Conservation (phyloP, 2,797 vertebrate species). For the Sebastolobus altivelis region DNA sequence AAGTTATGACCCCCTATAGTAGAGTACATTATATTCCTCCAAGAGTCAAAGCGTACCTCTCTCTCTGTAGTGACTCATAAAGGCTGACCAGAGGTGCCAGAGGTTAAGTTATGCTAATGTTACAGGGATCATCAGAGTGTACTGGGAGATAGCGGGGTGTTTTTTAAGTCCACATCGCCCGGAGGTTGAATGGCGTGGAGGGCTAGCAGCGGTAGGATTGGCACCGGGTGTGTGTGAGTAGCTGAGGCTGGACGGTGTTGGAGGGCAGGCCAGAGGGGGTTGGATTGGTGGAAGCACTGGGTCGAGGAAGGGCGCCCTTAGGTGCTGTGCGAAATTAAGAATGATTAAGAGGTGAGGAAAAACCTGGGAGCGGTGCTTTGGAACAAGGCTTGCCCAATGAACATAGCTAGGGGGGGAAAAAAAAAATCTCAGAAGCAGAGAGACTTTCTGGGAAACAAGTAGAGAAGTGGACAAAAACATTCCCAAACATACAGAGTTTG, state of each 20-base stretch:
- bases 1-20: conserved; percentile 24
- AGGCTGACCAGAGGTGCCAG: conserved; percentile 72
- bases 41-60: conserved; percentile 24
- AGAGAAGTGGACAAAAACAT: conserved; percentile 26
- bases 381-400: conserved; percentile 61
- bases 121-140: conserved; percentile 63
- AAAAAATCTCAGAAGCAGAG: not conserved
- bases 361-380: conserved; percentile 62
- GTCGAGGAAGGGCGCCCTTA: conserved; percentile 48
- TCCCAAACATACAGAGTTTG: not conserved
- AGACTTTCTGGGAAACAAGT: conserved; percentile 10
- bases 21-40: conserved; percentile 2
- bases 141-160: conserved; percentile 62
- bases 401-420: conserved; percentile 40
- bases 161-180: conserved; percentile 68
- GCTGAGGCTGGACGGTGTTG: not conserved
- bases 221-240: conserved; percentile 14
- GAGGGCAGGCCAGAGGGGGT: conserved; percentile 56
- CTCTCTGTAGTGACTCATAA: conserved; percentile 47
- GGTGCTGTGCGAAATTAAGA: conserved; percentile 76
- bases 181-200: conserved; percentile 44
- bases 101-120: conserved; percentile 74
- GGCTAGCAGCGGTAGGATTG: conserved; percentile 28
- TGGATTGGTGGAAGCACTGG: conserved; percentile 42
- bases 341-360: conserved; percentile 70